Base-by-base conservation (phyloP, 1,140 invertebrate genomes). In the Pseudomyrmex sp. region DNA sequence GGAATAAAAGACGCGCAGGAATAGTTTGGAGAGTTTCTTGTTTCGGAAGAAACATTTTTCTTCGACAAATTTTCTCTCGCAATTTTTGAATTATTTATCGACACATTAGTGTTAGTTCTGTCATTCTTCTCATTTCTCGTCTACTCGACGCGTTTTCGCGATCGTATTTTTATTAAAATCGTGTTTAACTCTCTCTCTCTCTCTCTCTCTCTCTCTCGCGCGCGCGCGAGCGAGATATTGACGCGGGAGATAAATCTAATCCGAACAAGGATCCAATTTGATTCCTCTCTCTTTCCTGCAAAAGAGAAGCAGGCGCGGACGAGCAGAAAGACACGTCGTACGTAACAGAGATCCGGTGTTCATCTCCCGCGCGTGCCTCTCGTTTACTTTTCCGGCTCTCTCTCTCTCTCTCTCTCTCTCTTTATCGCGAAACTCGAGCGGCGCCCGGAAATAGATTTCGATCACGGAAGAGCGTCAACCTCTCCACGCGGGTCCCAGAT, bases 361-460 rank as follows among this genome's bases (percentile, higher is more conserved):
- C 59, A 52, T 75, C 48, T 82, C 18, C 26, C 48, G 66, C 58
- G 56, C 63, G 26, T 75, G 48, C n/a, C 26, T 82, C n/a, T 50
- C 48, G 52, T 75, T 63, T 63, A 75, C 72, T n/a, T 20, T 76
- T 75, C 35, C n/a, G 10, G 7, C 18, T 12, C 15, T 44, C 10
- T 35, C 35, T 35, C 18, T n/a, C 18, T 35, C 10, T 35, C 35
- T 35, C 35, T 35, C 35, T 35, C 26, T 26, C 26, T 26, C 3
- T 26, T 2, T 26, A 26, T 26, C 35, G n/a, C 44, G 26, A 13
- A 61, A 61, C 26, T 50, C 26, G 26, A 44, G 79, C 26, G 35
- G 26, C 3, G 59, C 18, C 15, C 10, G 20, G 70, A 75, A 82
- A 82, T 82, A 82, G 61, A 74, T 82, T 82, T 74, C 69, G 69